Evolutionary conservation across 2,888 invertebrate species (phyloP).

Genomic region (Vanessa cardui): DNA sequence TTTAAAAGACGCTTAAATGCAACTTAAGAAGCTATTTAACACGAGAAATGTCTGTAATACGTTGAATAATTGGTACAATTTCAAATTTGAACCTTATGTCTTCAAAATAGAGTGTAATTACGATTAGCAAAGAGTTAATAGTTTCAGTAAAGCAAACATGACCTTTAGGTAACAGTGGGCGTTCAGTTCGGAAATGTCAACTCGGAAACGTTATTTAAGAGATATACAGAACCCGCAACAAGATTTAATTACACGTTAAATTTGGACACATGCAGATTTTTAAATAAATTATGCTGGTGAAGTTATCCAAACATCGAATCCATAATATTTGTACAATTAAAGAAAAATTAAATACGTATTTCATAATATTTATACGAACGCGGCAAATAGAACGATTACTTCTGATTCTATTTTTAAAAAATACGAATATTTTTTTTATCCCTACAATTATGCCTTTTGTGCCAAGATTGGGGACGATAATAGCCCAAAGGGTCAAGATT

Average conservation of each 20-base stretch:
- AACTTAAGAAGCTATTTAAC: not conserved
- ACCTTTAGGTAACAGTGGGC: constrained; percentile 16
- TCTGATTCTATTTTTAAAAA: too few species aligned
- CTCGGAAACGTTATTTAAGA: not conserved
- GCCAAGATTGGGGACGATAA: too few species aligned
- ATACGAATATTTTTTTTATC: too few species aligned
- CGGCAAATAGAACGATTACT: too few species aligned
- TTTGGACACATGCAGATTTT: too few species aligned
- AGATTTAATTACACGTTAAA: not conserved
- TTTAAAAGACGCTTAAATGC: constrained; percentile 6
- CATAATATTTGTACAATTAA: too few species aligned
- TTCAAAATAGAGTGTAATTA: not conserved
- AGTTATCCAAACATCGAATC: too few species aligned
- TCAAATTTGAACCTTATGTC: not conserved
- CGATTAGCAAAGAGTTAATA: not conserved
- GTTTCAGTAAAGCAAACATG: constrained; percentile 17
- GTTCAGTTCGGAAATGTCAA: constrained; percentile 21
- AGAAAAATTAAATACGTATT: too few species aligned
- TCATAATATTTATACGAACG: too few species aligned
- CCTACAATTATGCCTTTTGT: too few species aligned
- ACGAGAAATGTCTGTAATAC: not conserved
- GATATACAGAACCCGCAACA: not conserved
- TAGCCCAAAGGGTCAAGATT: too few species aligned
- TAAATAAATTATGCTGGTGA: too few species aligned
- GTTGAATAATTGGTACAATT: not conserved